A percentile compares a stretch with the other conserved stretches of the same genome.
Evolutionary conservation across 2,113 vertebrate genomes (phyloP).

Genomic region (Tamias sibiricus): DNA sequence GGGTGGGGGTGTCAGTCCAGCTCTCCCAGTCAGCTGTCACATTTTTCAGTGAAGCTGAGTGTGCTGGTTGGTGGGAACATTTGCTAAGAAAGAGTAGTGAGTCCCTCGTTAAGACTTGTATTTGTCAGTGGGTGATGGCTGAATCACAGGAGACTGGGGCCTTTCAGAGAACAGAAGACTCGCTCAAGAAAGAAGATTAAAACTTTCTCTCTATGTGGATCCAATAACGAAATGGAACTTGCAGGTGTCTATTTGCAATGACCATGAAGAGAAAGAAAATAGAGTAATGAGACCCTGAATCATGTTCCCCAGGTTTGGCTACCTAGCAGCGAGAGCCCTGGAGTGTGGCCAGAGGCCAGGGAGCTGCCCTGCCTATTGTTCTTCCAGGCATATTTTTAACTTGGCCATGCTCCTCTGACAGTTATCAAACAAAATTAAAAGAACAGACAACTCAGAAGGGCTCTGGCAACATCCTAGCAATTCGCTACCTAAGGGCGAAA

Average conservation of each 20-base stretch:
- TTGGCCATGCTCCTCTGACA: background rate
- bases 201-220: background rate
- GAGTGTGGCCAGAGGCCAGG: background rate
- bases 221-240: background rate
- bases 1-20: background rate
- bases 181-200: background rate
- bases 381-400: slow-evolving; percentile 11
- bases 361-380: background rate
- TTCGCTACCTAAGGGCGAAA: background rate
- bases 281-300: background rate
- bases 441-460: background rate
- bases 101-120: background rate
- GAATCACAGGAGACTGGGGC: background rate
- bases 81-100: background rate
- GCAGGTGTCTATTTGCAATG: slow-evolving; percentile 38
- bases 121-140: background rate
- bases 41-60: background rate
- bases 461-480: background rate
- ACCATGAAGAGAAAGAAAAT: background rate
- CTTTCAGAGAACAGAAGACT: background rate
- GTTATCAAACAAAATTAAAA: slow-evolving; percentile 38
- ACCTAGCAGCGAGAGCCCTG: background rate
- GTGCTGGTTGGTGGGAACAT: background rate
- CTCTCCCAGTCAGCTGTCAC: background rate
- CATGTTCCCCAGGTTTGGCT: background rate